Conservation (phyloP, 2,113 vertebrate species). For the Coryphaenoides rupestris region DNA sequence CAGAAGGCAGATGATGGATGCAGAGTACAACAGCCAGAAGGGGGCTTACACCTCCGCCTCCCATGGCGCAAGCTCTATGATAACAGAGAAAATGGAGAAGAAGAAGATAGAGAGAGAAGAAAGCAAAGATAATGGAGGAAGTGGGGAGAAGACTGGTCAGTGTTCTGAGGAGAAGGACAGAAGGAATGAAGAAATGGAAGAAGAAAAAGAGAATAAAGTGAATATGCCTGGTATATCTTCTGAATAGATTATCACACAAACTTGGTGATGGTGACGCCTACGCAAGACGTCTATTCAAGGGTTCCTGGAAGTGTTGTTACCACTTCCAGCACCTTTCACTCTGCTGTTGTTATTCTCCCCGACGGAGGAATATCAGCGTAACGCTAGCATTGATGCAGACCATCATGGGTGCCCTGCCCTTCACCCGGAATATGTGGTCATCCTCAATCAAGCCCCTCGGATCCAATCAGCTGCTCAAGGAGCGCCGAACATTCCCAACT, state of each 20-base stretch:
- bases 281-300: slow-evolving; percentile 42
- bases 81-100: slow-evolving; percentile 52
- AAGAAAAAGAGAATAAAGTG: slow-evolving; percentile 38
- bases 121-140: slow-evolving; percentile 50
- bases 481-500: slow-evolving; percentile 6
- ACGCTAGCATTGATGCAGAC: slow-evolving; percentile 91
- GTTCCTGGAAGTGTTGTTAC: slow-evolving; percentile 37
- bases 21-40: slow-evolving; percentile 47
- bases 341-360: slow-evolving; percentile 66
- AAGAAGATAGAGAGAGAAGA: too few relatives aligned
- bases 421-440: slow-evolving; percentile 40
- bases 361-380: slow-evolving; percentile 78
- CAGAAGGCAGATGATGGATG: slow-evolving; percentile 60
- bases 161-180: slow-evolving; percentile 32
- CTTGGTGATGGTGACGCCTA: slow-evolving; percentile 49
- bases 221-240: slow-evolving; percentile 36
- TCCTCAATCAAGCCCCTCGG: slow-evolving; percentile 26
- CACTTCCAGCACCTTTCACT: slow-evolving; percentile 45
- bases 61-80: slow-evolving; percentile 38
- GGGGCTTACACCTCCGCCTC: slow-evolving; percentile 42
- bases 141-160: slow-evolving; percentile 26
- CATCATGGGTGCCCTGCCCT: slow-evolving; percentile 72
- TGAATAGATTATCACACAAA: slow-evolving; percentile 60
- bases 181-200: slow-evolving; percentile 31
- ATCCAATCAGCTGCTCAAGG: slow-evolving; percentile 24